Conservation (phyloP, 1,140 invertebrate genomes). For the Callitettix versicolor region DNA sequence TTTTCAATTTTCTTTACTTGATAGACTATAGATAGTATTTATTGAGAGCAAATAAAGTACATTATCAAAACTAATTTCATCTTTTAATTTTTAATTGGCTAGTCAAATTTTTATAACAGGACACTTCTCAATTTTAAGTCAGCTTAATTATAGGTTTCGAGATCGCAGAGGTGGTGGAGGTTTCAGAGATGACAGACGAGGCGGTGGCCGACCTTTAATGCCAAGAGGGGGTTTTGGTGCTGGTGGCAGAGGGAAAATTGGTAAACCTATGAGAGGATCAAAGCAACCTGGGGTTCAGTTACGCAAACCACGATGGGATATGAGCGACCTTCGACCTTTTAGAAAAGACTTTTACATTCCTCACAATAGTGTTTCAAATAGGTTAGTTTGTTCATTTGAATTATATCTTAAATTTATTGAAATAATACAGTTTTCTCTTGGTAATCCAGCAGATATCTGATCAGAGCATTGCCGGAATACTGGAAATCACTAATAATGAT, state of each 20-base stretch:
- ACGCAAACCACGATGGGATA: conserved; percentile 76
- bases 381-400: conserved; percentile 29
- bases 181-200: conserved; percentile 10
- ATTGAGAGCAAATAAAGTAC: too few species aligned
- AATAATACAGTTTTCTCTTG: not conserved
- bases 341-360: conserved; percentile 86
- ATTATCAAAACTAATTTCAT: too few species aligned
- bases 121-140: too few species aligned
- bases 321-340: conserved; percentile 59
- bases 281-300: conserved; percentile 62
- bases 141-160: too few species aligned
- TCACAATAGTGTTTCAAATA: conserved; percentile 59
- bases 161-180: not conserved
- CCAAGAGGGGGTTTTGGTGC: conserved; percentile 11
- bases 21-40: too few species aligned
- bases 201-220: not conserved
- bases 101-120: too few species aligned
- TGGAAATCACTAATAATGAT: too few species aligned
- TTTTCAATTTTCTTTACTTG: too few species aligned
- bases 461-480: too few species aligned
- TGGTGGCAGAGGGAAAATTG: conserved; percentile 24
- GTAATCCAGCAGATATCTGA: not conserved
- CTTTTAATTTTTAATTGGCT: too few species aligned
- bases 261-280: conserved; percentile 27
- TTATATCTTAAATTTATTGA: not conserved